A percentile compares a stretch with the other conserved stretches of the same genome.
Evolutionary conservation across 2,888 invertebrate species (phyloP).

Genomic region (Nephrotoma guestfalica): DNA sequence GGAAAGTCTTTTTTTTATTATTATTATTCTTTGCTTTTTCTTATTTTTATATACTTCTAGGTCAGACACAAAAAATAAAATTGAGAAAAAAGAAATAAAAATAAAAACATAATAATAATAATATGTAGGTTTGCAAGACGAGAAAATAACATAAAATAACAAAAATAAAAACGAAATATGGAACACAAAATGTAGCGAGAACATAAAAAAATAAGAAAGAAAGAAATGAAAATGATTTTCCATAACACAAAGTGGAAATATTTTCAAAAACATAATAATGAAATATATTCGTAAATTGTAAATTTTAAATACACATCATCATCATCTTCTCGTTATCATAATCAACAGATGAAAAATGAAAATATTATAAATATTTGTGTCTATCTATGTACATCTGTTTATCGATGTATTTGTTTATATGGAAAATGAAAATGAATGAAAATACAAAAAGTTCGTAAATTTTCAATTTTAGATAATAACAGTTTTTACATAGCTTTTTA

Average conservation of each 20-base stretch:
- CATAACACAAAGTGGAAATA: neutral
- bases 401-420: neutral
- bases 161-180: neutral
- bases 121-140: slow-evolving; percentile 3
- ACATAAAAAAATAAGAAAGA: neutral
- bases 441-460: neutral
- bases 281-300: neutral
- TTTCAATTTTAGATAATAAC: neutral
- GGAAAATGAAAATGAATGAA: neutral
- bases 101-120: neutral
- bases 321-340: neutral
- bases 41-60: slow-evolving; percentile 1
- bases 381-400: neutral
- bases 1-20: slow-evolving; percentile 3
- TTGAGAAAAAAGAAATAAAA: neutral
- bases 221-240: neutral
- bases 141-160: slow-evolving; percentile 1
- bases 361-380: neutral
- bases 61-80: slow-evolving; percentile 1
- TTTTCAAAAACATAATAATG: neutral
- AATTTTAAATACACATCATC: neutral
- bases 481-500: neutral
- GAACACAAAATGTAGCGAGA: neutral
- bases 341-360: neutral
- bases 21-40: neutral